Percentiles rank a stretch among this genome's conserved stretches.
These are phyloP conservation scores for Embidobia sp. DNA, from an alignment of 2,888 invertebrate genomes.

Conservation along the genomic window DNA sequence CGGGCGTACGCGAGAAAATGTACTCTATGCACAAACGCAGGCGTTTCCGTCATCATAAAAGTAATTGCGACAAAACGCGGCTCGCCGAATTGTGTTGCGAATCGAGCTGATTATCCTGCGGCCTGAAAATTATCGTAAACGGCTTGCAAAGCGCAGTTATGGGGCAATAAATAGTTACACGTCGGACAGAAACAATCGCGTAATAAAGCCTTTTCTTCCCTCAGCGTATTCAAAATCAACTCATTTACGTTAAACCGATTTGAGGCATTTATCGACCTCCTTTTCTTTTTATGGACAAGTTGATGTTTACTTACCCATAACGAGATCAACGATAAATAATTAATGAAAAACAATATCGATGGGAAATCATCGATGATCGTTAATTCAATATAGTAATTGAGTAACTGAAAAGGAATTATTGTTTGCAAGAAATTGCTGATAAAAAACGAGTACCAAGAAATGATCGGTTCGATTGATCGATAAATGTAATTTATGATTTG, in stretches of 20 bases:
- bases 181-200: constrained; percentile 13
- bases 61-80: constrained; percentile 11
- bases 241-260: constrained; percentile 13
- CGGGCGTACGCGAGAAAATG: constrained; percentile 8
- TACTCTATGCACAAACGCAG: too few relatives aligned
- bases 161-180: constrained; percentile 44
- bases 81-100: constrained; percentile 19
- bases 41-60: constrained; percentile 23
- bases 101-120: constrained; percentile 33
- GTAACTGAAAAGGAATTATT: too few relatives aligned
- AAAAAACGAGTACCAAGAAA: too few relatives aligned
- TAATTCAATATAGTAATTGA: too few relatives aligned
- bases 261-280: constrained; percentile 12
- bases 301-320: too few relatives aligned
- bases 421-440: too few relatives aligned
- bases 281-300: constrained; percentile 7
- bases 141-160: constrained; percentile 39
- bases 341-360: too few relatives aligned
- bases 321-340: too few relatives aligned
- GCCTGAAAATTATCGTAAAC: constrained; percentile 46
- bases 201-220: not conserved
- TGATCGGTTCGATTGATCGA: too few relatives aligned
- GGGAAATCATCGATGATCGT: too few relatives aligned
- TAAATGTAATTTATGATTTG: too few relatives aligned
- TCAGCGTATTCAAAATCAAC: not conserved